These are phyloP conservation scores for Brachyopa scutellaris DNA, from an alignment of 2,888 invertebrate genomes.

Conservation along the genomic window DNA sequence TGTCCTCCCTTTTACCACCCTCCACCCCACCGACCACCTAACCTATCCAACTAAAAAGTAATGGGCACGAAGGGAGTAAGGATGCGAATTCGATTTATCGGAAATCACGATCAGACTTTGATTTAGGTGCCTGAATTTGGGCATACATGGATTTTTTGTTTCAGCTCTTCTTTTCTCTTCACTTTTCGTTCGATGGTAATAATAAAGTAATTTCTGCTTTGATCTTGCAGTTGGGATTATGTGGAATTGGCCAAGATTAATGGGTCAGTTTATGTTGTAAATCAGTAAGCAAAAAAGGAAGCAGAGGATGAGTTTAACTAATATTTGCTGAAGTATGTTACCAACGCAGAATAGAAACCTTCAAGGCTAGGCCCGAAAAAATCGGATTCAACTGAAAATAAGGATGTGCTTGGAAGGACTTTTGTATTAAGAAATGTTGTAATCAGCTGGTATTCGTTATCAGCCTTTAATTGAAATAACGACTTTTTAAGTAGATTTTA, in stretches of 20 bases:
- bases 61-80: constrained; percentile 23
- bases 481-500: too few relatives aligned
- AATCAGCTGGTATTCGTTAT: too few relatives aligned
- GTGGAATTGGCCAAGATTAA: constrained; percentile 69
- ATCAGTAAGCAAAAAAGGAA: too few relatives aligned
- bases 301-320: neutral
- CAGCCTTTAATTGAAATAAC: too few relatives aligned
- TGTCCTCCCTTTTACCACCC: neutral
- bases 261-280: too few relatives aligned
- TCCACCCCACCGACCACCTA: neutral
- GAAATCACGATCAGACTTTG: constrained; percentile 71
- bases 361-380: too few relatives aligned
- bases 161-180: too few relatives aligned
- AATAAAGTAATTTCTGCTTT: constrained; percentile 73
- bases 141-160: constrained; percentile 66
- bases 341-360: too few relatives aligned
- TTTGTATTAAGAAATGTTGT: too few relatives aligned
- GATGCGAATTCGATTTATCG: constrained; percentile 69
- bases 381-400: too few relatives aligned
- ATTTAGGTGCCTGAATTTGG: constrained; percentile 71
- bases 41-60: neutral
- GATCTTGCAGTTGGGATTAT: constrained; percentile 69
- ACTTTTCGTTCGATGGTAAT: too few relatives aligned
- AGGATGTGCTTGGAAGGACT: too few relatives aligned
- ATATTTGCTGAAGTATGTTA: constrained; percentile 6